Evolutionary conservation across 2,888 invertebrate genomes (phyloP), one percentile per base, ranked within the genome.

Genomic region (Polylopha cassiicola): DNA sequence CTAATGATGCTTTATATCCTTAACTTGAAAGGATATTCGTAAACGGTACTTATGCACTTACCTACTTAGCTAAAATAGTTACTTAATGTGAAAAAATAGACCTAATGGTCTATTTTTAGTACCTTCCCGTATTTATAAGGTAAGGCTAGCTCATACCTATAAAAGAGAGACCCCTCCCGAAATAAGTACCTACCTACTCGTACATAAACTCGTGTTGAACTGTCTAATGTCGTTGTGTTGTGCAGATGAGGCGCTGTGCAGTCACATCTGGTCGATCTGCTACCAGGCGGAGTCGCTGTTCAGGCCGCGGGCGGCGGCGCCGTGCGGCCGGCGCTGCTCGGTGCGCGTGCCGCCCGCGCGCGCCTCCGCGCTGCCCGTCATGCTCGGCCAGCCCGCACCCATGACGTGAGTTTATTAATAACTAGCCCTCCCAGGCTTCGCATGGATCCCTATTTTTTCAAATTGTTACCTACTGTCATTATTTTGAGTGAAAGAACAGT

Each of bases 201-300:
- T n/a, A n/a, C n/a, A n/a, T n/a, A 30, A n/a, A 7, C 14, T n/a
- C 2, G n/a, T 30, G 4, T 18, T 7, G 7, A 20, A 9, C 4
- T 10, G 7, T 27, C 2, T 20, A 8, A 3, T 24, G 23, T n/a
- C 8, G 17, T 44, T 34, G 0, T 7, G 3, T 16, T 32, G 3
- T 63, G 7, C 65, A 90, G 91, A 92, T 61, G 89, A 88, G 48
- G 90, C 92, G 32, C 77, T 94, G 0, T 94, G 93, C 77, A 93
- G 93, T 63, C 93, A 94, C 73, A 91, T 92, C 53, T 92, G 93
- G 90, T 88, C 90, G 3, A 89, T 93, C 49, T 94, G 93, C 70
- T 93, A 91, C 73, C 89, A 93, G 86, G 92, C 93, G 0, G 92
- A 93, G 73, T 92, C 91, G 54, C 71, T 94, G 56, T 89, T 90